Evolutionary conservation across 2,113 vertebrate genomes (phyloP), one percentile per base, ranked within the genome.

Genomic region (Passer domesticus): DNA sequence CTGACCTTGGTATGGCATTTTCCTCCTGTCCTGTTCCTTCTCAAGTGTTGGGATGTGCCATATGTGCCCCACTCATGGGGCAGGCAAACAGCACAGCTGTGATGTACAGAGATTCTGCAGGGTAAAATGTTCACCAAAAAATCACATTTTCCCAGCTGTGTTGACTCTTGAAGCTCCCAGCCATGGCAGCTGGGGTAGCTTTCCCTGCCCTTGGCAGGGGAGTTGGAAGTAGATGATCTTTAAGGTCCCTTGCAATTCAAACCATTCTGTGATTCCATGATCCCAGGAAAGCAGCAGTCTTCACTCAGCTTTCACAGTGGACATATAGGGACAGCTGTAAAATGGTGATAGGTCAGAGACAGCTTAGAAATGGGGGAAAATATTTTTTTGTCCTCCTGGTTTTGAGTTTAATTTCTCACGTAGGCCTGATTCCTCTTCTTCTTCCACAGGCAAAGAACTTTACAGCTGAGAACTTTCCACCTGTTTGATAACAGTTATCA

Each of bases 261-360:
- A 27, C 25, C 25, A 23, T 62, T 47, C 47, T 19, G 6, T 41
- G 39, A 46, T 44, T 67, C 69, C 30, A 12, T 13, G 30, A 35
- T 43, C 23, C 22, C 4, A 15, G 47, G 27, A 56, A 56, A 31
- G 64, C 64, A 63, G 22, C 10, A 70, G 12, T 39, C 39, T 67
- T 77, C 43, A 27, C 49, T 44, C 49, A 60, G 44, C 37, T 72
- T 68, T 68, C 16, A 31, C n/a, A 53, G 46, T 5, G 5, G 31
- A 44, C 23, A 17, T 0, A 0, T 9, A 56, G 24, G 13, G 11
- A 37, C 22, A 60, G 39, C 7, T 9, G 1, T 19, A 79, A 80
- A 52, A 64, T 4, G 1, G 8, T 60, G 27, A 44, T 49, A 50
- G 27, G 35, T 86, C 43, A 89, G 31, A 77, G 25, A 6, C 49